phyloP scores from a whole-genome alignment of 2,113 vertebrate species.

The Aphyosemion australe region DNA sequence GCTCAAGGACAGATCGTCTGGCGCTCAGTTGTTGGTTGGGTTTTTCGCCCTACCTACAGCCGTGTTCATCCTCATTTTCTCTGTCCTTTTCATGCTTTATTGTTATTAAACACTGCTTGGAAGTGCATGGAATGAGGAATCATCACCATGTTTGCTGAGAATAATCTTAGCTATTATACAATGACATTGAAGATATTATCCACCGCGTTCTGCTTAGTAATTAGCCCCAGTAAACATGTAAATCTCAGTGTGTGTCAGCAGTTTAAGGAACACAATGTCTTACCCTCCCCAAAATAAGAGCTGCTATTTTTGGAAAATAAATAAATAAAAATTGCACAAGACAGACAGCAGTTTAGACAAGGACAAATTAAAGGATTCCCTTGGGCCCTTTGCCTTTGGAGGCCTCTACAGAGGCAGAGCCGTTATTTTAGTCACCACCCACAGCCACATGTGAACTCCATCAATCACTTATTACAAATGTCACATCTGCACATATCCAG shows the following conservation, averaged over 20 bases:
- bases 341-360: conserved; percentile 35
- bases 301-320: conserved; percentile 54
- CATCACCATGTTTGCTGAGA: not conserved
- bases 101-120: not conserved
- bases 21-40: not conserved
- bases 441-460: conserved; percentile 9
- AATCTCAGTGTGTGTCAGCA: conserved; percentile 25
- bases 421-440: conserved; percentile 33
- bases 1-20: not conserved
- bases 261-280: conserved; percentile 34
- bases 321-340: conserved; percentile 24
- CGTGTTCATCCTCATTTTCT: not conserved
- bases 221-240: conserved; percentile 24
- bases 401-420: conserved; percentile 25
- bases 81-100: not conserved
- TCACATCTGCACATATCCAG: conserved; percentile 8
- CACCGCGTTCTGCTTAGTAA: conserved; percentile 14
- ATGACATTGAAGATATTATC: conserved; percentile 8
- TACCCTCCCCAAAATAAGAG: conserved; percentile 15
- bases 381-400: conserved; percentile 37
- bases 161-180: not conserved
- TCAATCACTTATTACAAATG: conserved; percentile 35
- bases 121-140: not conserved
- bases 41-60: not conserved
- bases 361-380: conserved; percentile 58